Base-by-base conservation (phyloP, 2,797 vertebrate species). In the Anisognathus igniventris region DNA sequence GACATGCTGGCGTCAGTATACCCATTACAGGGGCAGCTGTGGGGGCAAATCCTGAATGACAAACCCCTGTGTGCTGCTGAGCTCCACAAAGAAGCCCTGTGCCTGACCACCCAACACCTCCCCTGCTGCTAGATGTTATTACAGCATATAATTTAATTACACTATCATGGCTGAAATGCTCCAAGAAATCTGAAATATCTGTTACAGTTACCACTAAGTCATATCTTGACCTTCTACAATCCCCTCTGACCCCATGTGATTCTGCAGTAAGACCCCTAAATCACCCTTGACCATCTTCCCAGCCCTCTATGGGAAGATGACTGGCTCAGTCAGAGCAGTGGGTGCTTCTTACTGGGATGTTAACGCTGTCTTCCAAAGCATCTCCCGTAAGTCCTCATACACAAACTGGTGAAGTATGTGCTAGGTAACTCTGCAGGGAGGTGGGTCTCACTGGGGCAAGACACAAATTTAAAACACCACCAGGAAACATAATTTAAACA, bases 191-290 rank as follows among this genome's bases (percentile, higher is more conserved):
- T 9, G 19, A 76, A 90, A 20, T 58, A 57, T 17, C 60, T 64
- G 7, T 56, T 60, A 17, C 23, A 82, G 12, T 53, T 67, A 65
- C 31, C 53, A 30, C 16, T 78, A 27, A 5, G 3, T 71, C 64
- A 53, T 17, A 76, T n/a, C 65, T 64, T 0, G 4, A n/a, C 48
- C 30, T 91, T 60, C 45, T 66, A 35, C 48, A 83, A 28, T 18
- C 33, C 45, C 20, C 48, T 83, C 53, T 51, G 39, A 65, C 6
- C 23, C 33, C 1, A 0, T 0, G 0, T 1, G 7, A 47, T 35
- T 62, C 31, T 89, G 60, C 15, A 48, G 17, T 10, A 50, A 72
- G 58, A 71, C 19, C 30, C 30, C 53, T 44, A 51, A 53, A 70
- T 64, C 33, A 74, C 9, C 28, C 35, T 31, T 60, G 65, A 54